Evolutionary conservation across 1,140 invertebrate species (phyloP), one percentile per base, ranked within the genome.

Genomic region (Ladona fulva): DNA sequence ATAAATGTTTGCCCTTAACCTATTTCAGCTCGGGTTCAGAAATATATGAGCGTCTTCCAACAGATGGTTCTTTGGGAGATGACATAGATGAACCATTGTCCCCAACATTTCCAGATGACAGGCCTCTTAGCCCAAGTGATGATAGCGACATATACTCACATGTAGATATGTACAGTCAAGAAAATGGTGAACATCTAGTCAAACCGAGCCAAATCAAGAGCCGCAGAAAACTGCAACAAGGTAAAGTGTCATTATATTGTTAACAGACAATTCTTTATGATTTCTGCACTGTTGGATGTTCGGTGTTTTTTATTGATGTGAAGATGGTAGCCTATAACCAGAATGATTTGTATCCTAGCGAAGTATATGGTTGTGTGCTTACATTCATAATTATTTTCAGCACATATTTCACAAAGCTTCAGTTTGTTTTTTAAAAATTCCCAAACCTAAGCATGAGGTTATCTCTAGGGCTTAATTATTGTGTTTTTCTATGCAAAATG

Each of bases 41-140:
- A 83, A 94, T 94, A 79, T 95, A 94, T 83, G 93, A 95, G 85
- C 90, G 92, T 81, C 87, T 92, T 79, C 91, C 90, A 6, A 88
- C 87, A 16, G 89, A 90, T 79, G 89, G 87, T 66, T 84, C 83
- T 44, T 73, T 87, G 83, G 78, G 87, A 83, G 78, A 87, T 84
- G 74, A 86, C 80, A 59, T 83, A 83, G 81, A 89, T 84, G 82
- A 88, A 83, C 80, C 87, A 81, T 78, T 89, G 83, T 83, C 86
- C 19, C 83, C 84, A 66, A 83, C 83, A 22, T 83, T 83, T 78
- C 83, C 83, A 44, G 81, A 85, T 81, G 83, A 86, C 82, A 84
- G 87, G 80, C 81, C 84, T 76, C 82, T 86, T 44, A 87, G 85
- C 82, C 88, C 88, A 6, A 91, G 89, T 83, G 91, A 92, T 83